Percentiles rank a stretch among this genome's conserved stretches.
These are phyloP conservation scores for Latrodectus geometricus DNA, from an alignment of 1,140 invertebrate species.

Conservation along the genomic window DNA sequence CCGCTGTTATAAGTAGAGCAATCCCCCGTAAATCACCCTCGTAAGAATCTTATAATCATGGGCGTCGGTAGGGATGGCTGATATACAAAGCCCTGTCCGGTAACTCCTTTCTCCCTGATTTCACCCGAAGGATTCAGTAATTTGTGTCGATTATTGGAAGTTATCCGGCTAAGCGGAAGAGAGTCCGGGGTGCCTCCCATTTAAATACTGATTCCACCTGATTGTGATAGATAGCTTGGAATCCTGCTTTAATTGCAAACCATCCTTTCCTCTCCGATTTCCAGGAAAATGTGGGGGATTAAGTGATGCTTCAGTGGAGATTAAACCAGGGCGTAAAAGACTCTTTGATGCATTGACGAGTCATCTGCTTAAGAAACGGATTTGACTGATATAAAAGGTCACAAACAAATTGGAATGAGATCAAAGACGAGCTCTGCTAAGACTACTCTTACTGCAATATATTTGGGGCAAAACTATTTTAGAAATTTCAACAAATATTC, in stretches of 20 bases:
- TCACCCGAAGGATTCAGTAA: constrained; percentile 4
- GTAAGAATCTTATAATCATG: constrained; percentile 12
- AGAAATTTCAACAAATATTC: no score
- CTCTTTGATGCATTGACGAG: not conserved
- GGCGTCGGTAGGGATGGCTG: not conserved
- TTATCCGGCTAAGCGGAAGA: constrained; percentile 1
- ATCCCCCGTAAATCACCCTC: constrained; percentile 8
- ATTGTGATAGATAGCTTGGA: constrained; percentile 4
- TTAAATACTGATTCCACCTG: constrained; percentile 10
- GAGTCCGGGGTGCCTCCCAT: not conserved
- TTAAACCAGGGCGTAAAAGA: not conserved
- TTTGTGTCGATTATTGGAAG: constrained; percentile 17
- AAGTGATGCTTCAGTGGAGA: not conserved
- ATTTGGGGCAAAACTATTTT: no score
- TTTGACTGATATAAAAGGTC: no score
- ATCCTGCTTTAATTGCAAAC: not conserved
- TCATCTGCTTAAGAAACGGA: no score
- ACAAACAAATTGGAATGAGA: no score
- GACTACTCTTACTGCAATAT: no score
- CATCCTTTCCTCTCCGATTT: not conserved
- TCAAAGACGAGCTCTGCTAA: no score
- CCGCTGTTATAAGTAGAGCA: not conserved
- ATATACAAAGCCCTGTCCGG: constrained; percentile 2
- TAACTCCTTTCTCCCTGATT: not conserved
- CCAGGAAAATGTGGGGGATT: not conserved